These are phyloP conservation scores for Halictus rubicundus DNA, from an alignment of 1,140 invertebrate genomes.

Conservation along the genomic window DNA sequence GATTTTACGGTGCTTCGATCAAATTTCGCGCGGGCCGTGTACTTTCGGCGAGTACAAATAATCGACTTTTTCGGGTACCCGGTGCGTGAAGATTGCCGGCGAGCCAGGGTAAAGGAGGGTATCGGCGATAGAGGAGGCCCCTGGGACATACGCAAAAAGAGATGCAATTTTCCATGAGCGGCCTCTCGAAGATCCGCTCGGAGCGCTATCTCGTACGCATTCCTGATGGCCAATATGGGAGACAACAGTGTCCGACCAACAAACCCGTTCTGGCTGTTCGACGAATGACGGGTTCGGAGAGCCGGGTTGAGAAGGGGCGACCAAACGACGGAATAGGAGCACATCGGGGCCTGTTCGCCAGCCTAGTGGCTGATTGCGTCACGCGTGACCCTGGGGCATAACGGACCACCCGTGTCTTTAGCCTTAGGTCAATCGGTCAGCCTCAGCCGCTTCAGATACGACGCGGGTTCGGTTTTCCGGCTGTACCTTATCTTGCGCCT, in stretches of 20 bases:
- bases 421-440: slow-evolving; percentile 72
- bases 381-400: slow-evolving; percentile 73
- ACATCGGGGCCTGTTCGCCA: slow-evolving; percentile 32
- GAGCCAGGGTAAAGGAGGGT: too few relatives aligned
- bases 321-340: slow-evolving; percentile 56
- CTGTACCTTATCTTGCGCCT: slow-evolving; percentile 42
- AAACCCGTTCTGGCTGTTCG: slow-evolving; percentile 58
- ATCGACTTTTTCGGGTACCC: neutral
- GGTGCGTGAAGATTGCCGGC: neutral
- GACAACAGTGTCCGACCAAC: slow-evolving; percentile 34
- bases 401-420: slow-evolving; percentile 71
- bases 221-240: slow-evolving; percentile 44
- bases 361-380: slow-evolving; percentile 65
- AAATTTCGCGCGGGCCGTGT: too few relatives aligned
- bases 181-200: slow-evolving; percentile 37
- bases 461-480: slow-evolving; percentile 31
- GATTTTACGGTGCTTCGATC: too few relatives aligned
- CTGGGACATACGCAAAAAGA: slow-evolving; percentile 31
- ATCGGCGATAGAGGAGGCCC: neutral
- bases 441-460: slow-evolving; percentile 41
- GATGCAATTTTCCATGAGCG: slow-evolving; percentile 35
- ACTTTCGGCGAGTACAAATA: too few relatives aligned
- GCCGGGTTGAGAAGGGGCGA: slow-evolving; percentile 24
- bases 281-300: slow-evolving; percentile 51
- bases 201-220: slow-evolving; percentile 56